Evolutionary conservation across 1,140 invertebrate species (phyloP).

Genomic region (Chymomyza costata): DNA sequence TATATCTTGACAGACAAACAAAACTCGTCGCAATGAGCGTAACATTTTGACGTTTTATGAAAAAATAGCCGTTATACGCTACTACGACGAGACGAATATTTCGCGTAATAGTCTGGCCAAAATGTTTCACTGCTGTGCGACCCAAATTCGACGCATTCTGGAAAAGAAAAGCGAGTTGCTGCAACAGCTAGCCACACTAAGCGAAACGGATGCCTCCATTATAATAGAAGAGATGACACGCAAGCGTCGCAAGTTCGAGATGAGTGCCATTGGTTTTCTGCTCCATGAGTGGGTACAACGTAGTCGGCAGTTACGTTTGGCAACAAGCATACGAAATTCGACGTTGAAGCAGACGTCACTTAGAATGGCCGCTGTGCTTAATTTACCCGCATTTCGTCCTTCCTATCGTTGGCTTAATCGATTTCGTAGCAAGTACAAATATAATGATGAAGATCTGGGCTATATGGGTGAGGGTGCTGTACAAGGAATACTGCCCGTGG

Average conservation of each 20-base stretch:
- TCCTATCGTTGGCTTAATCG: slow-evolving; percentile 69
- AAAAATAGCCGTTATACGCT: slow-evolving; percentile 69
- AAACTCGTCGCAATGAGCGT: slow-evolving; percentile 67
- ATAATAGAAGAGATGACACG: slow-evolving; percentile 71
- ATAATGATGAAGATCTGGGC: slow-evolving; percentile 61
- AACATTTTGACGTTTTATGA: slow-evolving; percentile 72
- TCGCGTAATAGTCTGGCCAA: slow-evolving; percentile 67
- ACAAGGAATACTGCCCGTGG: slow-evolving; percentile 41
- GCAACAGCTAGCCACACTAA: slow-evolving; percentile 59
- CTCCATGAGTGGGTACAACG: slow-evolving; percentile 67
- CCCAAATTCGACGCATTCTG: slow-evolving; percentile 69
- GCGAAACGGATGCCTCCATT: slow-evolving; percentile 61
- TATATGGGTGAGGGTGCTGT: slow-evolving; percentile 32
- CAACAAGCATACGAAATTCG: slow-evolving; percentile 49
- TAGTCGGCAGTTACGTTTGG: slow-evolving; percentile 44
- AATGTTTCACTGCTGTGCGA: slow-evolving; percentile 70
- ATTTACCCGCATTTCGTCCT: slow-evolving; percentile 60
- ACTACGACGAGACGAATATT: slow-evolving; percentile 68
- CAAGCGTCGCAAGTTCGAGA: slow-evolving; percentile 69
- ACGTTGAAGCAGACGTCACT: slow-evolving; percentile 64
- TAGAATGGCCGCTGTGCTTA: slow-evolving; percentile 58
- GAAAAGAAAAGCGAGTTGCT: slow-evolving; percentile 63
- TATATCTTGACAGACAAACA: slow-evolving; percentile 1
- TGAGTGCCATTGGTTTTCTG: slow-evolving; percentile 69
- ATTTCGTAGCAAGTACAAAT: slow-evolving; percentile 66